Base-by-base conservation (phyloP, 1,140 invertebrate species). In the Neocloeon triangulifer region DNA sequence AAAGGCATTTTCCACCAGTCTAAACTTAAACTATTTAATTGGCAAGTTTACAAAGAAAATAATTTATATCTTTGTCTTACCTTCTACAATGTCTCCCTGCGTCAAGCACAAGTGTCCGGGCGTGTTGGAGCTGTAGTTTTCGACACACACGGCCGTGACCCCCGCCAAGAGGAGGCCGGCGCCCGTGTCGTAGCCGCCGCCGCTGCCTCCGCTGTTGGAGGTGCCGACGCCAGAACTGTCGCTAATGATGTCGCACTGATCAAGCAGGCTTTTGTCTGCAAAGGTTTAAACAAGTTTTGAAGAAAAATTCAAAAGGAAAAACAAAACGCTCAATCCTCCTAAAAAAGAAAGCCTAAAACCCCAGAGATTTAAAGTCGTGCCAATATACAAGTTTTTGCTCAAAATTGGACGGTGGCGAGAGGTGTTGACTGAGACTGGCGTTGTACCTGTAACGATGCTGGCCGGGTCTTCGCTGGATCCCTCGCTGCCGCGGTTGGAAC, bases 41-140 rank as follows among this genome's bases (percentile, higher is more conserved):
- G n/a, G n/a, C n/a, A n/a, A n/a, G n/a, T n/a, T n/a, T n/a, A n/a
- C n/a, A n/a, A n/a, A n/a, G n/a, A n/a, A n/a, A n/a, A n/a, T n/a
- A n/a, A n/a, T n/a, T n/a, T n/a, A n/a, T n/a, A n/a, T n/a, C n/a
- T n/a, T n/a, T n/a, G n/a, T 29, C 48, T 49, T 60, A 86, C 82
- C 77, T 75, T 89, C 80, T 32, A 92, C 66, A 38, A 89, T 76
- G 48, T 92, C 85, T 25, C 85, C 86, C 45, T 79, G 73, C 42
- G 66, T 69, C 37, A 92, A 70, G 23, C 65, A 59, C 19, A 92
- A 57, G 50, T 88, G 81, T 3, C 72, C 73, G 10, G 68, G 64
- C 30, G 70, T 62, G 19, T 62, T 60, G 32, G 73, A 64, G 34
- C 61, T 66, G 55, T 81, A 86, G 25, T 73, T 66, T 52, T 84